These are phyloP conservation scores for Drosophila subobscura DNA, from an alignment of 1,140 invertebrate genomes.

Conservation along the genomic window DNA sequence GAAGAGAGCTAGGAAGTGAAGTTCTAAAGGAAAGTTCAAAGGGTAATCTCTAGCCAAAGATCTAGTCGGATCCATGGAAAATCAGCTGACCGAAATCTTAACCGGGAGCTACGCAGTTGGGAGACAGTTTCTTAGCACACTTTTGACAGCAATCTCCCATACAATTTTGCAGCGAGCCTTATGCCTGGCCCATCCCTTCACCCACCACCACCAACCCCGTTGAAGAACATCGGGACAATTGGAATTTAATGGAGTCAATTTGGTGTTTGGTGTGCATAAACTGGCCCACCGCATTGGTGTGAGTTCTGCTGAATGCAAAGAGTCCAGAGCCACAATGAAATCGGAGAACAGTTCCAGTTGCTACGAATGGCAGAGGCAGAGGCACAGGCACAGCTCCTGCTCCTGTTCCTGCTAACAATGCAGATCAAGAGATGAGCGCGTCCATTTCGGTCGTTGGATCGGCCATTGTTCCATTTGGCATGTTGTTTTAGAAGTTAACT, in stretches of 20 bases:
- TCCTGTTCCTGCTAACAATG: conserved; percentile 67
- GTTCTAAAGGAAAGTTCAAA: too few species aligned
- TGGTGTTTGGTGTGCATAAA: conserved; percentile 74
- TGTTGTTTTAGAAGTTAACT: conserved; percentile 67
- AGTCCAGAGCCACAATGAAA: conserved; percentile 31
- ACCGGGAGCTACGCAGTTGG: too few species aligned
- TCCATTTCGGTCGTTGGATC: conserved; percentile 70
- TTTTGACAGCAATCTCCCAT: conserved; percentile 16
- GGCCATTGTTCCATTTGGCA: conserved; percentile 75
- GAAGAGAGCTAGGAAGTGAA: too few species aligned
- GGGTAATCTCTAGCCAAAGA: too few species aligned
- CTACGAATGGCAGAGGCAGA: neutral
- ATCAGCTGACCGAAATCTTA: too few species aligned
- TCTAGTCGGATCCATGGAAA: too few species aligned
- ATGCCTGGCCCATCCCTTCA: conserved; percentile 13
- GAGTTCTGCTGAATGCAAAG: conserved; percentile 54
- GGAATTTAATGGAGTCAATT: conserved; percentile 82
- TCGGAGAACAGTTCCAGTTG: conserved; percentile 16
- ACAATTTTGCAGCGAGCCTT: conserved; percentile 24
- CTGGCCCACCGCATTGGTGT: conserved; percentile 51
- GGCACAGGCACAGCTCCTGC: neutral
- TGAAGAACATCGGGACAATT: conserved; percentile 65
- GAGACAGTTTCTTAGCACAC: neutral
- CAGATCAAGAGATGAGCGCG: conserved; percentile 80
- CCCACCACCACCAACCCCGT: neutral